Evolutionary conservation across 2,888 invertebrate genomes (phyloP), one percentile per base, ranked within the genome.

Genomic region (Mesorhabditis sp.): DNA sequence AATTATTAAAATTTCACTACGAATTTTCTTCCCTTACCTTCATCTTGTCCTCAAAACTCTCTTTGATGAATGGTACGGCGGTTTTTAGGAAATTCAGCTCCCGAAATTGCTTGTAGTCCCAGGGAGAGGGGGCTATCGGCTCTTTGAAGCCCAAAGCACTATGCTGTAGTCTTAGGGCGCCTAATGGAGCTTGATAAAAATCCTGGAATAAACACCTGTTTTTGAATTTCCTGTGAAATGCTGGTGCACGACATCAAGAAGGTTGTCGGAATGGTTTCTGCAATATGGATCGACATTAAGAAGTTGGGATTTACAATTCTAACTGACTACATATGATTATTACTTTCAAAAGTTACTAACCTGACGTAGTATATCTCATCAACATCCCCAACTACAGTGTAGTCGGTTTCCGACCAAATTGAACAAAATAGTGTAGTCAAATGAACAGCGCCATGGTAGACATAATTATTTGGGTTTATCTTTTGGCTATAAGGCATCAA

Each of bases 91-190:
- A 50, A 50, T 10, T n/a, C 58, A 50, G 7, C n/a, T 50, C 1
- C n/a, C n/a, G 58, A 50, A 50, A 50, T 50, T 50, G 7, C 58
- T 50, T n/a, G 58, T 13, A 50, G n/a, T 50, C 58, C 58, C 58
- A 50, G 7, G 58, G 58, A 2, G 7, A 10, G 7, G 58, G 58
- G n/a, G 58, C 58, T 13, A 50, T 50, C n/a, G 10, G 10, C 7
- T n/a, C 58, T n/a, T 10, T 10, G n/a, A 50, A 50, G 7, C 58
- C 58, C 10, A 50, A n/a, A 13, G 58, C 58, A 50, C n/a, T 10
- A n/a, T 50, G 58, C n/a, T 10, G 58, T 50, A 50, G n/a, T n/a
- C 58, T n/a, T 10, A 50, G 10, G 7, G 58, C 58, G 7, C 58
- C 58, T 50, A 50, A 50, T 13, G 7, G 7, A 13, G 58, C n/a